Conservation (phyloP, 2,797 vertebrate species). For the Distichodus sexfasciatus region DNA sequence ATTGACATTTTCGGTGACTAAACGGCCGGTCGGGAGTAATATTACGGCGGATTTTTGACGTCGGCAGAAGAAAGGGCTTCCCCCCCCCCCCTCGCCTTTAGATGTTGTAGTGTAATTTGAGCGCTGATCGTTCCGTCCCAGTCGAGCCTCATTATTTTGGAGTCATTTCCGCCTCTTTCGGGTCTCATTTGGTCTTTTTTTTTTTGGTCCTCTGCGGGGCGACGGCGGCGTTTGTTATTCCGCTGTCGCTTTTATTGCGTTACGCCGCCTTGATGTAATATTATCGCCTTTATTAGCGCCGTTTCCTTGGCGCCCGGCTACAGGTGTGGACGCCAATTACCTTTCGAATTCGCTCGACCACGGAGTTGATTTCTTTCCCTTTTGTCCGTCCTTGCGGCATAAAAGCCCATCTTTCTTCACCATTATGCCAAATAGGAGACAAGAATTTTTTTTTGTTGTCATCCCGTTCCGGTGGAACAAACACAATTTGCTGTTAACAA, state of each 20-base stretch:
- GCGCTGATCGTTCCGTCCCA: not conserved
- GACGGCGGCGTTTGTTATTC: not conserved
- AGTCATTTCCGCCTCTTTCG: not conserved
- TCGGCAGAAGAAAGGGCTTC: not conserved
- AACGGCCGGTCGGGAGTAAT: not conserved
- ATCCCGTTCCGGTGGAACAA: not conserved
- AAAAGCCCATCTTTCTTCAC: not conserved
- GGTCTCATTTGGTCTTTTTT: not conserved
- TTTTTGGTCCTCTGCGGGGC: not conserved
- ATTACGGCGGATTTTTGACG: not conserved
- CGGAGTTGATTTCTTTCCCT: not conserved
- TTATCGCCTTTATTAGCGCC: not conserved
- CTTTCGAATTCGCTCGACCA: not conserved
- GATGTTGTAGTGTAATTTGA: not conserved
- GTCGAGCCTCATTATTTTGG: not conserved
- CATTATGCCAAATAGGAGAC: not conserved
- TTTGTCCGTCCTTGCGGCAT: too few relatives aligned
- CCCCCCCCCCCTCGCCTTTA: not conserved
- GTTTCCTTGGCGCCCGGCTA: not conserved
- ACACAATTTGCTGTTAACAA: not conserved
- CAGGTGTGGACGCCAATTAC: not conserved
- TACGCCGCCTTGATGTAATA: not conserved
- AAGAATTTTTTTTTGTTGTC: not conserved
- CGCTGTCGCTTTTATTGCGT: not conserved
- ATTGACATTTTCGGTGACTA: not conserved